Conservation (phyloP, 2,888 invertebrate species). For the Chrysolina americana region DNA sequence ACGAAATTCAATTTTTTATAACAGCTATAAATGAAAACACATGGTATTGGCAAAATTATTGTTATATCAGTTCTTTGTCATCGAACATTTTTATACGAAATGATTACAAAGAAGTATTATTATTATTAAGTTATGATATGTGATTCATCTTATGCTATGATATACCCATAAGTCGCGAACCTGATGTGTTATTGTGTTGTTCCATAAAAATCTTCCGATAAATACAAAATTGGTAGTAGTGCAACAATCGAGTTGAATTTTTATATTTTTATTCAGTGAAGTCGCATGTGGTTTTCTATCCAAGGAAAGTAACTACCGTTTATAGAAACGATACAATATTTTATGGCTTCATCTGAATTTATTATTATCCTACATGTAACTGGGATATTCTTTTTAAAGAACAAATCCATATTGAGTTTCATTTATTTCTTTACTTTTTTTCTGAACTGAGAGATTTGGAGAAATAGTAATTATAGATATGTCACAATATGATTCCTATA, state of each 20-base stretch:
- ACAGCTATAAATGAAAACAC: too few relatives aligned
- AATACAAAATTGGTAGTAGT: slow-evolving; percentile 40
- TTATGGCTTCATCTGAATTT: slow-evolving; percentile 44
- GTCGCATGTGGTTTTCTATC: slow-evolving; percentile 39
- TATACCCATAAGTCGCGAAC: neutral
- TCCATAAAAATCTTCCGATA: slow-evolving; percentile 33
- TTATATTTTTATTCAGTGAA: slow-evolving; percentile 39
- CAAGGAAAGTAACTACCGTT: slow-evolving; percentile 44
- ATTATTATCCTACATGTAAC: slow-evolving; percentile 37
- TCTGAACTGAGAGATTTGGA: neutral
- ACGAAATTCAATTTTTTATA: too few relatives aligned
- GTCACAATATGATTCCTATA: neutral
- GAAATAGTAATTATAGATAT: neutral
- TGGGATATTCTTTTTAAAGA: slow-evolving; percentile 32
- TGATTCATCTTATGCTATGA: neutral
- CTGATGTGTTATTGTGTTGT: slow-evolving; percentile 38
- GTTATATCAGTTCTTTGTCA: too few relatives aligned
- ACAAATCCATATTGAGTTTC: slow-evolving; percentile 17
- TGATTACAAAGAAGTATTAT: too few relatives aligned
- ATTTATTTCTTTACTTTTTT: slow-evolving; percentile 20
- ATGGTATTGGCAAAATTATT: too few relatives aligned
- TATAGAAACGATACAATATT: slow-evolving; percentile 45
- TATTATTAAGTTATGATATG: neutral
- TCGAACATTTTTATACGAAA: too few relatives aligned
- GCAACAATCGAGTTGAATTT: slow-evolving; percentile 38